A percentile compares a stretch with the other conserved stretches of the same genome.
Conservation (phyloP, 2,797 vertebrate genomes). For the Protosalanx chinensis region DNA sequence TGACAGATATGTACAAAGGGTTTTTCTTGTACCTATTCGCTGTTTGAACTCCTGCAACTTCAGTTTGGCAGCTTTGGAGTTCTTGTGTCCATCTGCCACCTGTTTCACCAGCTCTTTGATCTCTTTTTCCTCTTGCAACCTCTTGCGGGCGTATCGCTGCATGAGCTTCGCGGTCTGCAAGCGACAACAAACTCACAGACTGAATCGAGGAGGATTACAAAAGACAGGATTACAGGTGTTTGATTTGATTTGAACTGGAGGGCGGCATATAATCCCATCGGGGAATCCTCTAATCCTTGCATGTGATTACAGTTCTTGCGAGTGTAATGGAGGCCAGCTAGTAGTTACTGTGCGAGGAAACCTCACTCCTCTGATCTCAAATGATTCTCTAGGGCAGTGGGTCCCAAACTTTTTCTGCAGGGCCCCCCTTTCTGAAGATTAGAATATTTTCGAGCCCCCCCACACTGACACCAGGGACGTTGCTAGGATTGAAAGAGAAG, state of each 20-base stretch:
- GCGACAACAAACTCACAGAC: slow-evolving; percentile 25
- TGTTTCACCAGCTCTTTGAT: slow-evolving; percentile 81
- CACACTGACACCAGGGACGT: no score
- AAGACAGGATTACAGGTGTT: neutral
- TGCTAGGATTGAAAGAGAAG: no score
- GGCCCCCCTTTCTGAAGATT: no score
- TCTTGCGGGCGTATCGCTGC: slow-evolving; percentile 71
- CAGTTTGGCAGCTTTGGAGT: slow-evolving; percentile 74
- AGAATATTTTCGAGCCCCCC: no score
- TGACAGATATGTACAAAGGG: neutral
- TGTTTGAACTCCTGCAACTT: slow-evolving; percentile 80
- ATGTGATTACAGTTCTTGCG: neutral
- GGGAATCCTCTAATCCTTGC: no score
- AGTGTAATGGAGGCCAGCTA: no score
- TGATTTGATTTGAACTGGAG: no score
- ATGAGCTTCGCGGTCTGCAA: slow-evolving; percentile 77
- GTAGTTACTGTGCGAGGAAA: no score
- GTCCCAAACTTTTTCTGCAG: no score
- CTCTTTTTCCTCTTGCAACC: slow-evolving; percentile 74
- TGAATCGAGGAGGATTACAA: slow-evolving; percentile 7
- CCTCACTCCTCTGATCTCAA: no score
- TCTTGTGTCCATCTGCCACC: slow-evolving; percentile 82
- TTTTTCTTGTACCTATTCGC: slow-evolving; percentile 71
- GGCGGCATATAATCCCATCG: no score
- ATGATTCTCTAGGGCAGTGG: no score